Conservation (phyloP, 2,113 vertebrate species). For the Proterorhinus semilunaris region DNA sequence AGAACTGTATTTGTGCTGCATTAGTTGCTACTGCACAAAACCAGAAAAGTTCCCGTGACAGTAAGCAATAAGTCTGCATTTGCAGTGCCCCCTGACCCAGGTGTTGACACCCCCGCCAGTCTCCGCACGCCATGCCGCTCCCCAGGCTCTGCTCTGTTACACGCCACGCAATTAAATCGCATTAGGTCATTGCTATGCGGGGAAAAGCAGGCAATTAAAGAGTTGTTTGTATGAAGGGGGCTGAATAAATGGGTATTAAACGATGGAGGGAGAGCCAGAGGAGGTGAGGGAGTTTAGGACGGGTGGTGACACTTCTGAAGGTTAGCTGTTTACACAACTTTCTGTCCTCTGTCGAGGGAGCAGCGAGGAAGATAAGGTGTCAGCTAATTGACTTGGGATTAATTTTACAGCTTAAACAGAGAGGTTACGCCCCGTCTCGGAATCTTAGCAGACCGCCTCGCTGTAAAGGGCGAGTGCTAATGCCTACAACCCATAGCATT, state of each 20-base stretch:
- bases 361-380: not conserved
- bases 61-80: constrained; percentile 23
- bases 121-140: constrained; percentile 29
- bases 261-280: constrained; percentile 11
- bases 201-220: constrained; percentile 21
- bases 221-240: constrained; percentile 24
- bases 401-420: not conserved
- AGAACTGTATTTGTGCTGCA: not conserved
- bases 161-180: constrained; percentile 24
- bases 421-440: no score
- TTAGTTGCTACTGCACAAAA: constrained; percentile 5
- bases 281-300: constrained; percentile 21
- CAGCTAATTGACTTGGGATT: not conserved
- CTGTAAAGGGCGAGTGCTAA: no score
- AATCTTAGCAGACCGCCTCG: no score
- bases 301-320: constrained; percentile 25
- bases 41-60: constrained; percentile 10
- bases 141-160: constrained; percentile 13
- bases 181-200: constrained; percentile 34
- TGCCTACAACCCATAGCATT: no score
- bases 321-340: constrained; percentile 11
- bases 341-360: not conserved
- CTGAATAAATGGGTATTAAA: constrained; percentile 30
- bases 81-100: constrained; percentile 39
- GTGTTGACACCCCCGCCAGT: constrained; percentile 21